Evolutionary conservation across 2,113 vertebrate genomes (phyloP), one percentile per base, ranked within the genome.

Genomic region (Alexandromys fortis): DNA sequence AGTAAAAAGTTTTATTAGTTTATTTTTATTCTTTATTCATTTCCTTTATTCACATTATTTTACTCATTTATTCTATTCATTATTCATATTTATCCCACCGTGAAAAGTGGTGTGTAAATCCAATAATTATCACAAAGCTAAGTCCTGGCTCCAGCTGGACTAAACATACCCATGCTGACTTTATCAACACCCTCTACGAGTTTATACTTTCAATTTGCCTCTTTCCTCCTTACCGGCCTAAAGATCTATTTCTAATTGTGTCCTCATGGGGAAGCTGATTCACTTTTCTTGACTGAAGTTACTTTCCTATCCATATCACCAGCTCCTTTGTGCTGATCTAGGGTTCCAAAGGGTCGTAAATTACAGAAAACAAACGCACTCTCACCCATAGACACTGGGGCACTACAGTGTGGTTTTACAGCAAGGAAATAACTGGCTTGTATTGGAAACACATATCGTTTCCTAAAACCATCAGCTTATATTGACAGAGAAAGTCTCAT

Each of bases 181-280:
- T 96, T 78, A 68, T 0, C 45, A 47, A 87, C 33, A 96, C 33
- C 47, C 76, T 92, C 89, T 76, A 70, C 11, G 92, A 77, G 70
- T 90, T 93, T 68, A 92, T 61, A 90, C 22, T 93, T 73, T 52
- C 30, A 88, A 89, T 42, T 61, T 49, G 1, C n/a, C 33, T 89
- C 65, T 96, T 94, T 22, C 42, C 14, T 63, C 17, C 72, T 70
- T 73, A 89, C 82, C 83, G 85, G 55, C 14, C 70, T 85, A 4
- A 95, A 93, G 45, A 94, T 65, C 17, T 45, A 65, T 47, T 94
- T 94, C 52, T 81, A 85, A 45, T 95, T 96, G 72, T 96, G 49
- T 92, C 52, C 70, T 92, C 75, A 83, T 16, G 26, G 16, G 26
- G 33, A 90, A 94, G 78, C 21, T 90, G 72, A 68, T 65, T 90